Percentiles rank a stretch among this genome's conserved stretches.
These are phyloP conservation scores for Lucinisca nassula DNA, from an alignment of 2,888 invertebrate species.

Conservation along the genomic window DNA sequence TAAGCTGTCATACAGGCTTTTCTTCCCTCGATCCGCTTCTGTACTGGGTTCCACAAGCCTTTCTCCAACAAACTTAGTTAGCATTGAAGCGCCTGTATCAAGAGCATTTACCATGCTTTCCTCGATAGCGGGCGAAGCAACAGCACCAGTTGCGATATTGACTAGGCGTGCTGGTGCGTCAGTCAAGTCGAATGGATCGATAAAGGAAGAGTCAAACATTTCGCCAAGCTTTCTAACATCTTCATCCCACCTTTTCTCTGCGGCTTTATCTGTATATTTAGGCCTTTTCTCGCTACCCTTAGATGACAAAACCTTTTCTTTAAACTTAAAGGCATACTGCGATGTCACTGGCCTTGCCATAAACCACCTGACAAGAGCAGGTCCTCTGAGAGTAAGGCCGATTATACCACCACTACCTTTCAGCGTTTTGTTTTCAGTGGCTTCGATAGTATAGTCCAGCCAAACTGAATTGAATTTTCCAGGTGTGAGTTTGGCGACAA, in stretches of 20 bases:
- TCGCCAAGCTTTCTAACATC: too few species aligned
- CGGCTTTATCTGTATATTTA: too few species aligned
- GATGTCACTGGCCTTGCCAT: constrained; percentile 24
- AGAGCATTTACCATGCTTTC: neutral
- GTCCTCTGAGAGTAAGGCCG: constrained; percentile 18
- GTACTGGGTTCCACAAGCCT: too few species aligned
- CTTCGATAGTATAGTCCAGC: constrained; percentile 34
- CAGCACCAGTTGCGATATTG: neutral
- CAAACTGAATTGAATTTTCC: too few species aligned
- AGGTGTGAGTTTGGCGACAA: too few species aligned
- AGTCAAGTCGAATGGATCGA: neutral
- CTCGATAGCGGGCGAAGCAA: neutral
- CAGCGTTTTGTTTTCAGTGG: constrained; percentile 30
- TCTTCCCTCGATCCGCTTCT: too few species aligned
- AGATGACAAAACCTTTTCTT: neutral
- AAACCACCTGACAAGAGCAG: constrained; percentile 42
- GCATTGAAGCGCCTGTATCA: neutral
- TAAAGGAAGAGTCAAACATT: neutral
- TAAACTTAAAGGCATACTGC: constrained; percentile 7
- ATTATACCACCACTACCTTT: constrained; percentile 25
- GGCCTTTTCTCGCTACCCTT: too few species aligned
- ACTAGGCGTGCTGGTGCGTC: neutral
- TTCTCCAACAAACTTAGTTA: neutral
- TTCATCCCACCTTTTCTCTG: too few species aligned
- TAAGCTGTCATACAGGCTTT: too few species aligned